Base-by-base conservation (phyloP, 2,113 vertebrate genomes). In the Aramus guarauna region DNA sequence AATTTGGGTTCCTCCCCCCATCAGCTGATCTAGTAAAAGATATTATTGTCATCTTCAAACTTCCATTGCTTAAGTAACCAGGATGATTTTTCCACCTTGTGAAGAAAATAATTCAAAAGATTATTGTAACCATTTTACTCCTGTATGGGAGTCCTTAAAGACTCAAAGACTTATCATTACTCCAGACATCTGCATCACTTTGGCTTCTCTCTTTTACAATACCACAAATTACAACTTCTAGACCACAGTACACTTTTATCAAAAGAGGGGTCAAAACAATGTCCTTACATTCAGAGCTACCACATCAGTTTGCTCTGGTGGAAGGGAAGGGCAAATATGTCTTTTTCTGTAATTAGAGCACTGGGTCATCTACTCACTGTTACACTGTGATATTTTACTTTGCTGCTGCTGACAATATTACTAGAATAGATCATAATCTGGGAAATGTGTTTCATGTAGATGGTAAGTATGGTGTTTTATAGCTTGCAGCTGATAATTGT, bases 261-360 rank as follows among this genome's bases (percentile, higher is more conserved):
- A 34, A 26, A 56, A 39, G 50, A 73, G 19, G 11, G 11, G 15
- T 37, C 18, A 22, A 78, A 85, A 41, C 8, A 26, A 11, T 5
- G 19, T 34, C 53, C 34, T 41, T 50, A 16, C 6, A 39, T 32
- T 62, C 10, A 22, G 12, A 69, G 13, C 5, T 60, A 21, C n/a
- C 11, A 41, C 3, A 5, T 59, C 6, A 26, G 0, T 52, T 69
- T 81, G 16, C 11, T 12, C 5, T 1, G 2, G 6, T 1, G 0
- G 4, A n/a, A 80, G 3, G 18, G 29, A 84, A 60, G 20, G 12
- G 14, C 3, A 84, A 77, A 36, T n/a, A 1, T 5, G 3, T 5
- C 2, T 6, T 63, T 64, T 26, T 47, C 36, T 24, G 11, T 36
- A 81, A 71, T 59, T 79, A 76, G 13, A 68, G 1, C 18, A 37